phyloP scores from a whole-genome alignment of 2,888 invertebrate genomes.

The Pachycephus smyrnensis region DNA sequence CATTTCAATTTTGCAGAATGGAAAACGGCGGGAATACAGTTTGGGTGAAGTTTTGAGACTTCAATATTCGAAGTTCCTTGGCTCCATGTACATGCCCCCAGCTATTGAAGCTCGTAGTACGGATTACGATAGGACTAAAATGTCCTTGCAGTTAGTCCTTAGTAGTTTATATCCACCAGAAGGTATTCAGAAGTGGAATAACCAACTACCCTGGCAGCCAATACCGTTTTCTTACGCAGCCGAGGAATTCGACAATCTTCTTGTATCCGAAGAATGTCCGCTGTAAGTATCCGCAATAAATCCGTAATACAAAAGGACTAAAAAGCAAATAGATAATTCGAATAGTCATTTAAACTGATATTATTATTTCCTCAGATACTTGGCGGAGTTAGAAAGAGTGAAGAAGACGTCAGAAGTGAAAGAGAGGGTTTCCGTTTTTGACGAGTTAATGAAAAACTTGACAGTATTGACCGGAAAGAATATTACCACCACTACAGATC shows the following conservation, averaged over 20 bases:
- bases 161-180: slow-evolving; percentile 78
- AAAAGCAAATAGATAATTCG: background rate
- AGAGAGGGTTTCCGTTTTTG: slow-evolving; percentile 9
- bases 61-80: slow-evolving; percentile 68
- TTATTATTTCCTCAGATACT: slow-evolving; percentile 37
- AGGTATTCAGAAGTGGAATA: slow-evolving; percentile 71
- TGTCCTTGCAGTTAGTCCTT: slow-evolving; percentile 77
- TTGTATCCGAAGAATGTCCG: slow-evolving; percentile 43
- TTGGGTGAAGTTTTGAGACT: slow-evolving; percentile 69
- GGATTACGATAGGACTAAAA: slow-evolving; percentile 79
- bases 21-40: slow-evolving; percentile 69
- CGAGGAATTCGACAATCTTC: slow-evolving; percentile 35
- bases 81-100: slow-evolving; percentile 65
- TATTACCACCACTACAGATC: slow-evolving; percentile 27
- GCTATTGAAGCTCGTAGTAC: slow-evolving; percentile 70
- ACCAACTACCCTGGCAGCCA: slow-evolving; percentile 76
- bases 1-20: slow-evolving; percentile 63
- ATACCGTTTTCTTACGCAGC: slow-evolving; percentile 58
- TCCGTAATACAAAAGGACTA: background rate
- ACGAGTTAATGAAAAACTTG: slow-evolving; percentile 37
- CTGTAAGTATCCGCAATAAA: slow-evolving; percentile 23
- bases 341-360: background rate
- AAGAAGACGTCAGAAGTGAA: slow-evolving; percentile 28
- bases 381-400: slow-evolving; percentile 38
- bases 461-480: slow-evolving; percentile 33